Base-by-base conservation (phyloP, 2,797 vertebrate genomes). In the Columba guinea region DNA sequence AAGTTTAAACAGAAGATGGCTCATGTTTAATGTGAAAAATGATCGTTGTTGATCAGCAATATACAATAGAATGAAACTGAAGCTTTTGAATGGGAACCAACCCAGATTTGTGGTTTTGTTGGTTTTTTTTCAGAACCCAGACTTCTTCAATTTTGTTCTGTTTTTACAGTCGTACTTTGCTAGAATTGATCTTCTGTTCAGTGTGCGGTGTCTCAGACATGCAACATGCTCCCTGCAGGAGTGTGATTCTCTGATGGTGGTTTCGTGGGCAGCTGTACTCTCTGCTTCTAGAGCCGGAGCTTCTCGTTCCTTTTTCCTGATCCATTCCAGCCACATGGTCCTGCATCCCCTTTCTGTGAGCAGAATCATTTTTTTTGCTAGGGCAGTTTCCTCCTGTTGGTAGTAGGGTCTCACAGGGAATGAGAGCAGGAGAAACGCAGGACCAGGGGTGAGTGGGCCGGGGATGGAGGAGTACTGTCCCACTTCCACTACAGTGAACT, bases 161-260 rank as follows among this genome's bases (percentile, higher is more conserved):
- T 3, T 77, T 74, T 81, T 64, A 17, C 13, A 28, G 5, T 68
- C 7, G 9, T 55, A 19, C 15, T 67, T 17, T 69, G 22, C 53
- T 63, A 10, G 14, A 85, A 19, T 11, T 76, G 22, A 13, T 79
- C 82, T 84, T 10, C n/a, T 55, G 23, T n/a, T 73, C 32, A 17
- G 32, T 34, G 32, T 37, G 28, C n/a, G 18, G 35, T 30, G 14
- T 76, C 24, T 78, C 10, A n/a, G 18, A 34, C 2, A 7, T 27
- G 26, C 1, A 1, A 8, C 0, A 0, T 55, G 19, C 13, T 6
- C 18, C 6, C 19, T 10, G 10, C 44, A 46, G 49, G 53, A 52
- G 37, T 70, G 21, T 26, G 24, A 14, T 34, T 49, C n/a, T 34
- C 44, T 34, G 44, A 12, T 11, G 19, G 22, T 53, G n/a, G 5